Base-by-base conservation (phyloP, 2,888 invertebrate species). In the Phortica magna region DNA sequence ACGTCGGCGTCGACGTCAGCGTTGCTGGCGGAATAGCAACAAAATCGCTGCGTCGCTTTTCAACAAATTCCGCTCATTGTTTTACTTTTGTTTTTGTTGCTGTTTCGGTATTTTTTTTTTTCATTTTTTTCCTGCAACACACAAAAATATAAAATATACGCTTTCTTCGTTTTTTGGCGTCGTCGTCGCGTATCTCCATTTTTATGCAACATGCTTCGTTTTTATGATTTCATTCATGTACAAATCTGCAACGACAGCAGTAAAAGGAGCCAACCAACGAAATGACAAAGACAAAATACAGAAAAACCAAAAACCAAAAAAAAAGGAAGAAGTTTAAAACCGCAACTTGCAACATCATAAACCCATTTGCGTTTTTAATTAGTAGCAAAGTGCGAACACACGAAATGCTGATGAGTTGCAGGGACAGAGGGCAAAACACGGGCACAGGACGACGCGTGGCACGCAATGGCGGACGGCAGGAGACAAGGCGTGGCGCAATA, bases 281-380 rank as follows among this genome's bases (percentile, higher is more conserved):
- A 55, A n/a, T n/a, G 55, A 65, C 17, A 68, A 68, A 64, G 14
- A 9, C 19, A 43, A 17, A 68, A 68, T 19, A 71, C 12, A 55
- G 12, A 4, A 55, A 53, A 19, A 55, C n/a, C n/a, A 53, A 39
- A 31, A 55, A 48, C n/a, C 4, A 43, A 42, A 43, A 2, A 68
- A 19, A 7, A 48, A 22, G 22, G 22, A 22, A 22, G 22, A 71
- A 53, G 7, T 55, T 71, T 71, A 19, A 71, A 65, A 75, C 88
- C 86, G 77, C 86, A 88, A 82, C 87, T 86, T 88, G 88, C 88
- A 83, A 86, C 86, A 86, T 88, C 87, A 87, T 87, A 87, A 88
- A 88, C 87, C 88, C 87, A 88, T 86, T 86, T 86, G 88, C 87
- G 86, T 88, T 86, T 86, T 88, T 88, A 86, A 86, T 86, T 86